phyloP scores from a whole-genome alignment of 2,797 vertebrate species.

The Anabacerthia variegaticeps region DNA sequence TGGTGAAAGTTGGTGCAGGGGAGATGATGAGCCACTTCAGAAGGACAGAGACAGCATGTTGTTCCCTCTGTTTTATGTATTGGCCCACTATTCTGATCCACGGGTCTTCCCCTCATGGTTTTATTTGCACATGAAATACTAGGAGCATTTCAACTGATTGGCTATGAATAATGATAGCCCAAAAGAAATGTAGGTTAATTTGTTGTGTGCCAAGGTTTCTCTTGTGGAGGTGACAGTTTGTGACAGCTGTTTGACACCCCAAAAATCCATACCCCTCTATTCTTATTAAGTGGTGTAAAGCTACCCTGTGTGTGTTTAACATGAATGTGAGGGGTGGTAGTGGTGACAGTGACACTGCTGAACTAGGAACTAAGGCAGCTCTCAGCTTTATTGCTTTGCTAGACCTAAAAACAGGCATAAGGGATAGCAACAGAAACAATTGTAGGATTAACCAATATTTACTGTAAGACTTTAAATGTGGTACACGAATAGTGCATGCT shows the following conservation, averaged over 20 bases:
- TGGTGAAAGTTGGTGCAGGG: slow-evolving; percentile 89
- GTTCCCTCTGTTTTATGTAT: slow-evolving; percentile 80
- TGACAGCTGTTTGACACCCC: slow-evolving; percentile 82
- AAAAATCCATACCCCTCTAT: slow-evolving; percentile 76
- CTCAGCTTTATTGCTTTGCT: slow-evolving; percentile 35
- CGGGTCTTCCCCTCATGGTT: slow-evolving; percentile 75
- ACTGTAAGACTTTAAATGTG: background rate
- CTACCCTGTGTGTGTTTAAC: slow-evolving; percentile 12
- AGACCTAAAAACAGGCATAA: slow-evolving; percentile 21
- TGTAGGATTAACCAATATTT: slow-evolving; percentile 45
- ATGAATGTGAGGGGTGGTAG: background rate
- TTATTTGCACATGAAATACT: slow-evolving; percentile 92
- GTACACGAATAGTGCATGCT: background rate
- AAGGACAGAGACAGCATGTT: slow-evolving; percentile 83
- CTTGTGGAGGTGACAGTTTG: slow-evolving; percentile 82
- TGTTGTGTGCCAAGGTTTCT: slow-evolving; percentile 76
- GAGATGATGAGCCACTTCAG: slow-evolving; percentile 91
- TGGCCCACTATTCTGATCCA: slow-evolving; percentile 78
- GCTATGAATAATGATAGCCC: slow-evolving; percentile 85
- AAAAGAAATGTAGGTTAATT: slow-evolving; percentile 81
- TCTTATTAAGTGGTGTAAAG: slow-evolving; percentile 72
- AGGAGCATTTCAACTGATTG: slow-evolving; percentile 86
- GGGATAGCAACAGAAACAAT: slow-evolving; percentile 18
- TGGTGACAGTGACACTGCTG: background rate
- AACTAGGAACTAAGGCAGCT: slow-evolving; percentile 1